Evolutionary conservation across 1,140 invertebrate species (phyloP), one percentile per base, ranked within the genome.

Genomic region (Lasioglossum baleicum): DNA sequence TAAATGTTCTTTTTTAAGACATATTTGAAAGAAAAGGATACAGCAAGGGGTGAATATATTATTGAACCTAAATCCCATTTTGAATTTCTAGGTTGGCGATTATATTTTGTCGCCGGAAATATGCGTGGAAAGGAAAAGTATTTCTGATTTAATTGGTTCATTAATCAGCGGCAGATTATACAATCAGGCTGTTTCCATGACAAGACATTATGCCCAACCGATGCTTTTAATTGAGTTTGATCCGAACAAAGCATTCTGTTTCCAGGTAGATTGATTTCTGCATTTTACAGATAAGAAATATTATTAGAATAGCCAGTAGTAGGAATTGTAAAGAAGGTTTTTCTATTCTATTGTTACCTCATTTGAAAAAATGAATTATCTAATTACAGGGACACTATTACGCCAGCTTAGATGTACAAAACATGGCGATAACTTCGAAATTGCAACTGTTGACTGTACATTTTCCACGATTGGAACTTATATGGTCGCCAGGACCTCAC

Each of bases 181-280:
- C 91, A 98, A 97, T 90, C 99, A 99, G 93, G 97, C 97, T 65
- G 95, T 97, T 65, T 95, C 97, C 71, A 99, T 99, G 98, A 96
- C 95, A 74, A 94, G 98, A 17, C 95, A 97, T 92, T 99, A 99
- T 91, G 94, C 95, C 31, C 96, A 97, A 88, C 97, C 98, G 0
- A 96, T 99, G 90, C 93, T 99, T n/a, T 94, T 99, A 0, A 99
- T 99, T 76, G 98, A 99, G 93, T 99, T 99, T 94, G 98, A 99
- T 94, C 96, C 98, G 90, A 98, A 97, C 87, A 98, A 98, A 92
- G 96, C 97, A 20, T 99, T 99, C 90, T 95, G 95, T 88, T 93
- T 98, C 78, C 97, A 98, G 94, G 97, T 97, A 93, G 8, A 72
- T 53, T 58, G 58, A 20, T 77, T 42, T 81, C 35, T 8, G 22